Evolutionary conservation across 2,797 vertebrate genomes (phyloP).

Genomic region (Oreochromis mossambicus): DNA sequence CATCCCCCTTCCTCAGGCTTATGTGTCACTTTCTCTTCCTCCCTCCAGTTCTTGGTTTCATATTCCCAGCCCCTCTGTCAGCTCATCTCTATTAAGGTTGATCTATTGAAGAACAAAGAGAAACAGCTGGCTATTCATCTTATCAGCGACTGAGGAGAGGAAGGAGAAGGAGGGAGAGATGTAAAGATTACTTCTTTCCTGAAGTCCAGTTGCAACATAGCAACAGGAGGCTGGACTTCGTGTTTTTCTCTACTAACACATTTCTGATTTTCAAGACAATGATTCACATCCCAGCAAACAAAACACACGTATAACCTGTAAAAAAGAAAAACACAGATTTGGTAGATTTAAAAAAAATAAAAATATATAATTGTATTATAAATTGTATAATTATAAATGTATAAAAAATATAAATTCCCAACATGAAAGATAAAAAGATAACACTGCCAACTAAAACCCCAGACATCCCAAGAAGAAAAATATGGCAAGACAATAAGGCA

Average conservation of each 20-base stretch:
- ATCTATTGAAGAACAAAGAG: constrained; percentile 20
- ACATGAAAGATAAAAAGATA: not conserved
- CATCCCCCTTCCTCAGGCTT: not conserved
- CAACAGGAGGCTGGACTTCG: not conserved
- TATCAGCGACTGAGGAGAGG: not conserved
- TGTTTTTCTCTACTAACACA: too few relatives aligned
- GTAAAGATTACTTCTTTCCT: not conserved
- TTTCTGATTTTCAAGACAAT: not conserved
- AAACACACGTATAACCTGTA: not conserved
- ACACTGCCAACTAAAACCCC: not conserved
- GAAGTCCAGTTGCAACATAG: not conserved
- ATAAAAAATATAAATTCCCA: not conserved
- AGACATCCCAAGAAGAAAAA: not conserved
- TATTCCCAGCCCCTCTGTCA: constrained; percentile 8
- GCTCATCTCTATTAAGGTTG: constrained; percentile 20
- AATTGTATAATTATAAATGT: not conserved
- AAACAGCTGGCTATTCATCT: constrained; percentile 30
- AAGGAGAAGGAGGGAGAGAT: not conserved
- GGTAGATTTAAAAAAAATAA: not conserved
- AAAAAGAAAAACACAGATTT: not conserved
- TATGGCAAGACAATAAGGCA: not conserved
- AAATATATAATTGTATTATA: not conserved
- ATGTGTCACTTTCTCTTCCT: not conserved
- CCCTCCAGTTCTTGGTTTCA: constrained; percentile 4
- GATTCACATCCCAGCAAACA: not conserved